Evolutionary conservation across 1,140 invertebrate genomes (phyloP).

Genomic region (Heliothis subflexa): DNA sequence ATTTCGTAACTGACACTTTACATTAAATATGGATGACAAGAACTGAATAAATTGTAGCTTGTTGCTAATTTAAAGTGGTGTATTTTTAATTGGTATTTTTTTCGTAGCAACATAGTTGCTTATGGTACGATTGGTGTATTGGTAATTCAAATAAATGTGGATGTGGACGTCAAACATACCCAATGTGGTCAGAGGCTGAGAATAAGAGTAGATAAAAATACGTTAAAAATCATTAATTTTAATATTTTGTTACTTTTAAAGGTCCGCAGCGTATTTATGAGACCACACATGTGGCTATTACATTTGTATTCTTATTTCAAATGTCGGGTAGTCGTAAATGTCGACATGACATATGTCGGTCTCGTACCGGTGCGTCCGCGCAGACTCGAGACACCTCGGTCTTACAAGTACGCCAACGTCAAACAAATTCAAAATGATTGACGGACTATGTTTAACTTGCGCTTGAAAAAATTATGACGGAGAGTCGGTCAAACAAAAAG

Average conservation of each 20-base stretch:
- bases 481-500: slow-evolving; percentile 1
- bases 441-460: not conserved
- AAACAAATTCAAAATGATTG: not conserved
- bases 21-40: not conserved
- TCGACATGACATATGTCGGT: slow-evolving; percentile 65
- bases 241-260: slow-evolving; percentile 30
- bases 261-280: slow-evolving; percentile 54
- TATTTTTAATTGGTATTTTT: not conserved
- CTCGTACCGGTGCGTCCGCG: slow-evolving; percentile 48
- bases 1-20: slow-evolving; percentile 1
- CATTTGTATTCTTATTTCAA: slow-evolving; percentile 72
- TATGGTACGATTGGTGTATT: too few species aligned
- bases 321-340: slow-evolving; percentile 71
- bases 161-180: too few species aligned
- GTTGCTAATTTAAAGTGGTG: not conserved
- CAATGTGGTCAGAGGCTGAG: too few species aligned
- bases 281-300: slow-evolving; percentile 69
- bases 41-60: not conserved
- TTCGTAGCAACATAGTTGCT: too few species aligned
- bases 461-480: not conserved
- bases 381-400: slow-evolving; percentile 16
- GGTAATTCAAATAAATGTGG: too few species aligned
- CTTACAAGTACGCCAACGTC: not conserved
- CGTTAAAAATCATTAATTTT: slow-evolving; percentile 11
- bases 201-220: not conserved